phyloP scores from a whole-genome alignment of 2,797 vertebrate genomes.

The Champsocephalus gunnari region DNA sequence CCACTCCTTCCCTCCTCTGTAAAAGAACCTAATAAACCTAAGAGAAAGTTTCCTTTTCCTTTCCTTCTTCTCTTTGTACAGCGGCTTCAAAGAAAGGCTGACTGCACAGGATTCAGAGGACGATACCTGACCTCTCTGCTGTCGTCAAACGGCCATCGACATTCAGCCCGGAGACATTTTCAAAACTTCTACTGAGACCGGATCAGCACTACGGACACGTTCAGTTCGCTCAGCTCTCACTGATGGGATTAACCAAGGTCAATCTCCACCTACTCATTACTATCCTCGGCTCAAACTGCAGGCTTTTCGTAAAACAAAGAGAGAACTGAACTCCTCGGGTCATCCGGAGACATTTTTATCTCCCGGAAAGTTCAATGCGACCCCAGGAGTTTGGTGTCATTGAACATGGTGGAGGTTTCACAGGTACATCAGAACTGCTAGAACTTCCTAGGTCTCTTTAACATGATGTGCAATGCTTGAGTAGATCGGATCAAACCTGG shows the following conservation, averaged over 20 bases:
- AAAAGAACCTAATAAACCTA: no score
- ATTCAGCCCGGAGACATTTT: conserved; percentile 23
- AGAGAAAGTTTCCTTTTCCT: neutral
- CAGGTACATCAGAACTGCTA: no score
- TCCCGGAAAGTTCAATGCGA: neutral
- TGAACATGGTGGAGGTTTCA: no score
- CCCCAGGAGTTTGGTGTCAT: no score
- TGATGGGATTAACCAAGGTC: conserved; percentile 62
- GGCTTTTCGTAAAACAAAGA: conserved; percentile 6
- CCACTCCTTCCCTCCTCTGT: neutral
- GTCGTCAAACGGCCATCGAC: conserved; percentile 8
- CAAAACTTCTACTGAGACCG: conserved; percentile 16
- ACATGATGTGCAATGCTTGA: no score
- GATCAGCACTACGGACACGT: conserved; percentile 16
- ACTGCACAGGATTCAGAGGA: conserved; percentile 18
- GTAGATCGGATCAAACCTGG: no score
- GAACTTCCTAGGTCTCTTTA: no score
- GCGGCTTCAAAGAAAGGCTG: neutral
- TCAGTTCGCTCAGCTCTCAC: conserved; percentile 11
- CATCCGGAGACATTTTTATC: neutral
- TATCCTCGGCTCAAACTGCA: conserved; percentile 38
- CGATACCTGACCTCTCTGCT: conserved; percentile 31
- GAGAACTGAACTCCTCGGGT: conserved; percentile 41
- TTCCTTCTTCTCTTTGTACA: no score
- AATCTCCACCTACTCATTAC: conserved; percentile 44